Base-by-base conservation (phyloP, 1,140 invertebrate species). In the Drosophila repletoides region DNA sequence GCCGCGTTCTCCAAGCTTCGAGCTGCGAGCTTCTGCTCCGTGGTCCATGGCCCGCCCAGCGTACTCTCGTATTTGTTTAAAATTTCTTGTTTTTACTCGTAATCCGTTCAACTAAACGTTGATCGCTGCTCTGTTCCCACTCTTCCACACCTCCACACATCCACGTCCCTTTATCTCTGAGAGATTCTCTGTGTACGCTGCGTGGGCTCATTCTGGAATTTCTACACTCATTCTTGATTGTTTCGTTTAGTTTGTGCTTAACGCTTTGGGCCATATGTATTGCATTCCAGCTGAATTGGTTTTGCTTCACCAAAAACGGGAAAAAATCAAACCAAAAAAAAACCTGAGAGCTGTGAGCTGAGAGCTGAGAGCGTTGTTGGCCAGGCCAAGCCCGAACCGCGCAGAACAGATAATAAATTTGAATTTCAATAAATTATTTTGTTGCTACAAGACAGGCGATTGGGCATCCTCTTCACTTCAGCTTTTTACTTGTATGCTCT, bases 391-490 rank as follows among this genome's bases (percentile, higher is more conserved):
- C 64, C 56, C 58, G 52, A 55, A 53, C 52, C 34, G 53, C 33
- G n/a, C n/a, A n/a, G n/a, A n/a, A n/a, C n/a, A 63, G 61, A 79
- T 84, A 79, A 84, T 84, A 84, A 84, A 84, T 84, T 86, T 84
- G 80, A 84, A 86, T 86, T 84, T 84, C 79, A 86, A 84, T 84
- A 84, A 84, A 84, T 84, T 84, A 86, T 86, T 86, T 84, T 66
- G 74, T 84, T 79, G 70, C 79, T 71, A 84, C 80, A 67, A 84
- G 77, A 77, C 79, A 52, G 33, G 48, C 34, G 38, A 48, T 45
- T 71, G 53, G 49, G 45, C 33, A 67, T 77, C 60, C 55, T 69
- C 76, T 52, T 45, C 71, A 71, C 60, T 63, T 26, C 40, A 58
- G 40, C 53, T 33, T 12, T 31, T 17, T 33, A 24, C 31, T 34